Evolutionary conservation across 2,797 vertebrate genomes (phyloP).

Genomic region (Propithecus deckenii): DNA sequence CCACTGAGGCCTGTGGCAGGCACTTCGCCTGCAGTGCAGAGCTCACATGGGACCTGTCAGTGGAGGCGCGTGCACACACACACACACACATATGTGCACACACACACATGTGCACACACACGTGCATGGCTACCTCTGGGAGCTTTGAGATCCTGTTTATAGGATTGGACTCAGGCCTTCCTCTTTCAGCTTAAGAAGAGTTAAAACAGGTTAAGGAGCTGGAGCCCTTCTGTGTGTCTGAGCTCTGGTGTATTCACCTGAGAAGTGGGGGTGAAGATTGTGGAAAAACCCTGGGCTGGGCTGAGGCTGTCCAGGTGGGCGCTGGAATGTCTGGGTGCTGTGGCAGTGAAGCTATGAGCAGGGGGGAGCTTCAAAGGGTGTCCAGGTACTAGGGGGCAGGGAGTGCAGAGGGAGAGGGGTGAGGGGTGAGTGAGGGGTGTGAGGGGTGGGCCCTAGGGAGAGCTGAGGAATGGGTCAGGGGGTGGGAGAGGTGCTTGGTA

Average conservation of each 20-base stretch:
- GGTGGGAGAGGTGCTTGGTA: neutral
- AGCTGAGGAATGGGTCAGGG: neutral
- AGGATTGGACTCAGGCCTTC: neutral
- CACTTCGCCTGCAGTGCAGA: conserved; percentile 81
- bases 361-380: neutral
- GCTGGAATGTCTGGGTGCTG: neutral
- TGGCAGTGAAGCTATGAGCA: neutral
- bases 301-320: neutral
- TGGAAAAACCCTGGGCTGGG: neutral
- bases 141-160: neutral
- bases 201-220: neutral
- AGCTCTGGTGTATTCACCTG: neutral
- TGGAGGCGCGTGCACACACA: neutral
- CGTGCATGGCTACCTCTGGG: neutral
- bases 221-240: neutral
- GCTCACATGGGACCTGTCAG: conserved; percentile 75
- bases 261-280: neutral
- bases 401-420: neutral
- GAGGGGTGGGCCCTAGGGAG: neutral
- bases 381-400: too few species aligned
- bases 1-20: conserved; percentile 77
- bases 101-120: too few species aligned
- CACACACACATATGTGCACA: too few species aligned
- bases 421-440: too few species aligned
- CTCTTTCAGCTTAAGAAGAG: neutral